Conservation (phyloP, 2,888 invertebrate genomes). For the Mantis religiosa region DNA sequence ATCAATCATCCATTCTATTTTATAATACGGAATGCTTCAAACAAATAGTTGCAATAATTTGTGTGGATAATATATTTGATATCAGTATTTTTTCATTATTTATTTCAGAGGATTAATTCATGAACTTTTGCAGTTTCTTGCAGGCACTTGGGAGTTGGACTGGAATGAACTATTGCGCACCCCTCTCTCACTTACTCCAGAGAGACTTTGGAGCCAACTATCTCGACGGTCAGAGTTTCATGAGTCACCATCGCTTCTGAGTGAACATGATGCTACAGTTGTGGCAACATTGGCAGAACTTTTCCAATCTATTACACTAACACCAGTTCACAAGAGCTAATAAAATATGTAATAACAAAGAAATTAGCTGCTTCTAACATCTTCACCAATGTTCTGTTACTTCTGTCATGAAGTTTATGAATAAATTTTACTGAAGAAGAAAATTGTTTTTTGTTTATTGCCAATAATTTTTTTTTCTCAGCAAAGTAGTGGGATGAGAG, state of each 20-base stretch:
- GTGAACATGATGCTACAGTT: conserved; percentile 26
- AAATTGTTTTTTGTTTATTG: too few species aligned
- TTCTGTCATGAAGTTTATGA: too few species aligned
- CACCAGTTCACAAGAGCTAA: background rate
- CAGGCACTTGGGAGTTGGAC: conserved; percentile 21
- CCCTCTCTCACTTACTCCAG: conserved; percentile 18
- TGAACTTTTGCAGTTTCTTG: background rate
- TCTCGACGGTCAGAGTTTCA: conserved; percentile 25
- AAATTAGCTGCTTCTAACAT: too few species aligned
- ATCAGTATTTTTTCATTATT: background rate
- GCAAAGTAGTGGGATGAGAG: too few species aligned
- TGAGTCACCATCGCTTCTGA: conserved; percentile 12
- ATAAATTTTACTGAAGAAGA: too few species aligned
- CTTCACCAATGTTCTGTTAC: too few species aligned
- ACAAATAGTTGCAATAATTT: too few species aligned
- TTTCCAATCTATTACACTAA: conserved; percentile 5
- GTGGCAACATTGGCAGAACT: conserved; percentile 16
- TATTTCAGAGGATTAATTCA: background rate
- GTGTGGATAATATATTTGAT: too few species aligned
- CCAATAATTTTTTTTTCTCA: too few species aligned
- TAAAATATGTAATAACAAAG: too few species aligned
- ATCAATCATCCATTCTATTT: too few species aligned
- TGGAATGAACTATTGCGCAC: conserved; percentile 14
- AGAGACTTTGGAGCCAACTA: conserved; percentile 27
- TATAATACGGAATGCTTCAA: too few species aligned